Conservation (phyloP, 2,113 vertebrate species). For the Alexandromys fortis region DNA sequence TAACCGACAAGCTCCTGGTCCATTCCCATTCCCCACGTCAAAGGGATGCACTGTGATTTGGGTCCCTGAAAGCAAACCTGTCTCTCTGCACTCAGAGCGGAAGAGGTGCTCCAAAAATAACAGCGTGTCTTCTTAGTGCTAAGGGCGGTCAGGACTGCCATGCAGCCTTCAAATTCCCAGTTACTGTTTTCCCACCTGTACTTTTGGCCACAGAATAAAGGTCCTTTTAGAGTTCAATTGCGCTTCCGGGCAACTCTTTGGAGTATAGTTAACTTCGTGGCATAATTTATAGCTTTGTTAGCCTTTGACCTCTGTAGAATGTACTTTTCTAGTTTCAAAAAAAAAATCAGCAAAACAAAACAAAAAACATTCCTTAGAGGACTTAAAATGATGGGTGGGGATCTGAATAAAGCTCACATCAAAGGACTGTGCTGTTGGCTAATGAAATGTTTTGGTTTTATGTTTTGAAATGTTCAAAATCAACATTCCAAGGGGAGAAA, state of each 20-base stretch:
- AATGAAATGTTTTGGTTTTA: constrained; percentile 78
- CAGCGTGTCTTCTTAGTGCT: fast-evolving
- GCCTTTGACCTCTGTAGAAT: constrained; percentile 72
- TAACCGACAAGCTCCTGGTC: background rate
- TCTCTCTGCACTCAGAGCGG: background rate
- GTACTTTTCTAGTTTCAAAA: constrained; percentile 67
- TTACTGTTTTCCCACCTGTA: background rate
- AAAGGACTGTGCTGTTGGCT: constrained; percentile 68
- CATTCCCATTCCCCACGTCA: background rate
- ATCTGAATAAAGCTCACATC: constrained; percentile 67
- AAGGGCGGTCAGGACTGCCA: background rate
- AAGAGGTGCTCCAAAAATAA: background rate
- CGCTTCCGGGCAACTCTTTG: constrained; percentile 24
- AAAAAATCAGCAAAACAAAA: constrained; percentile 44
- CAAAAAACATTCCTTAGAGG: constrained; percentile 57
- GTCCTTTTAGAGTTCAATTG: constrained; percentile 2
- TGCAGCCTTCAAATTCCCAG: background rate
- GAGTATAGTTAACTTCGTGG: constrained; percentile 39
- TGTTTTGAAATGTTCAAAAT: constrained; percentile 74
- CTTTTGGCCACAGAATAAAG: background rate
- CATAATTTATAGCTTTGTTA: constrained; percentile 73
- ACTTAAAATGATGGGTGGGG: constrained; percentile 72
- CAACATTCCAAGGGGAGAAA: constrained; percentile 63
- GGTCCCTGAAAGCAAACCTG: background rate
- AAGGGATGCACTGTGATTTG: background rate